A percentile compares a stretch with the other conserved stretches of the same genome.
Conservation (phyloP, 2,113 vertebrate species). For the Periophthalmus modestus region DNA sequence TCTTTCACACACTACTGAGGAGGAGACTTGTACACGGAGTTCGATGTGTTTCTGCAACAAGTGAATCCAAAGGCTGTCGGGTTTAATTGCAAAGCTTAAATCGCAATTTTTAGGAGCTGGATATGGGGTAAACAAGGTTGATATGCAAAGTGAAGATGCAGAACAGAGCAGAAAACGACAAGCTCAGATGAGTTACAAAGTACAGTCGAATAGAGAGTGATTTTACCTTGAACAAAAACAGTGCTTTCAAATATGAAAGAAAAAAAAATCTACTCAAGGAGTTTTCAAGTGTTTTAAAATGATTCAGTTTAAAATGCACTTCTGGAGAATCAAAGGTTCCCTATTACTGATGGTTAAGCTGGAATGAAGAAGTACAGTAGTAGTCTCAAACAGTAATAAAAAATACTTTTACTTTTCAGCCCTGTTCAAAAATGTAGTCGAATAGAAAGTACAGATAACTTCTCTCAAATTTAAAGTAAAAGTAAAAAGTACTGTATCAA, state of each 20-base stretch:
- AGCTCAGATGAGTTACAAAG: slow-evolving; percentile 20
- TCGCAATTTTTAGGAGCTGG: slow-evolving; percentile 20
- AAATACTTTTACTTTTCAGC: no score
- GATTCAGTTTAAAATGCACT: background rate
- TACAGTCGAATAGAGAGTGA: slow-evolving; percentile 6
- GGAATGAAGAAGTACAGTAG: no score
- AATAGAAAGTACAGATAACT: no score
- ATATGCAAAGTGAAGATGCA: slow-evolving; percentile 47
- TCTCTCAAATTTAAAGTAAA: no score
- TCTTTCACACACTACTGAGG: background rate
- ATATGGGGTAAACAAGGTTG: slow-evolving; percentile 36
- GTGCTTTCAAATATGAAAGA: background rate
- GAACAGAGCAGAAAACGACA: slow-evolving; percentile 18
- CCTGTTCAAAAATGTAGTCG: no score
- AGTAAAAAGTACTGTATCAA: no score
- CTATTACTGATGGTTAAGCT: no score
- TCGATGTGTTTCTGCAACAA: slow-evolving; percentile 36
- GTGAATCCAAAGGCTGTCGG: slow-evolving; percentile 38
- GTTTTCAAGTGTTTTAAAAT: background rate
- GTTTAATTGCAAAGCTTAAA: slow-evolving; percentile 31
- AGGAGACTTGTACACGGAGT: slow-evolving; percentile 13
- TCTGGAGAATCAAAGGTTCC: no score
- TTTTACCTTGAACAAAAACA: background rate
- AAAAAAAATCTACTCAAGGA: background rate
- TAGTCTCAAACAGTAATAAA: no score